Evolutionary conservation across 1,140 invertebrate species (phyloP).

Genomic region (Diuraphis noxia): DNA sequence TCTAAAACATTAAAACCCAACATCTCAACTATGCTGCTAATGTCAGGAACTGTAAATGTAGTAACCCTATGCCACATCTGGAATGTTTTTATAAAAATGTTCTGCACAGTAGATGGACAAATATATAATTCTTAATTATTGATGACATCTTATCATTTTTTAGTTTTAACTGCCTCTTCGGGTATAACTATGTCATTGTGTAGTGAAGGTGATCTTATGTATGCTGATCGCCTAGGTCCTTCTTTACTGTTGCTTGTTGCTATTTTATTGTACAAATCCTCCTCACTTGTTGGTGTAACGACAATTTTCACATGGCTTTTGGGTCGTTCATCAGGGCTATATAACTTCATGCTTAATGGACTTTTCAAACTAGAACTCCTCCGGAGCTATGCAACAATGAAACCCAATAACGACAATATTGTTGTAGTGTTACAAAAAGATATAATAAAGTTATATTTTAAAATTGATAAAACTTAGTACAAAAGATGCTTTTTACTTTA

Average conservation of each 20-base stretch:
- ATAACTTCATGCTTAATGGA: not conserved
- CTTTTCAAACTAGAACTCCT: conserved; percentile 47
- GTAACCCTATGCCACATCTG: not conserved
- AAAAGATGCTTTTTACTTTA: conserved; percentile 27
- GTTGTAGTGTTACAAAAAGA: conserved; percentile 33
- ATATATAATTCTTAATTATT: not conserved
- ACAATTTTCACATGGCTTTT: conserved; percentile 41
- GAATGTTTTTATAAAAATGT: not conserved
- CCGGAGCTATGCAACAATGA: conserved; percentile 15
- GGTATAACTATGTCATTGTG: conserved; percentile 35
- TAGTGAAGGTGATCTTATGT: not conserved
- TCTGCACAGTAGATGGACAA: not conserved
- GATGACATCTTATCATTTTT: not conserved
- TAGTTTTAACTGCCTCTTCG: conserved; percentile 37
- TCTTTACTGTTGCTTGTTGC: not conserved
- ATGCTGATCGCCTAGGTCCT: not conserved
- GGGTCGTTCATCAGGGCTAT: not conserved
- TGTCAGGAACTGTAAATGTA: not conserved
- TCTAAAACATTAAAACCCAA: not conserved
- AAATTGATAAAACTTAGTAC: conserved; percentile 4
- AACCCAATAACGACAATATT: conserved; percentile 10
- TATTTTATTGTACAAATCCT: not conserved
- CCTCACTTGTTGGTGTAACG: conserved; percentile 39
- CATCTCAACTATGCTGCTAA: not conserved
- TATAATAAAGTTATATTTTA: conserved; percentile 42